Base-by-base conservation (phyloP, 2,888 invertebrate species). In the Pilophorus perplexus region DNA sequence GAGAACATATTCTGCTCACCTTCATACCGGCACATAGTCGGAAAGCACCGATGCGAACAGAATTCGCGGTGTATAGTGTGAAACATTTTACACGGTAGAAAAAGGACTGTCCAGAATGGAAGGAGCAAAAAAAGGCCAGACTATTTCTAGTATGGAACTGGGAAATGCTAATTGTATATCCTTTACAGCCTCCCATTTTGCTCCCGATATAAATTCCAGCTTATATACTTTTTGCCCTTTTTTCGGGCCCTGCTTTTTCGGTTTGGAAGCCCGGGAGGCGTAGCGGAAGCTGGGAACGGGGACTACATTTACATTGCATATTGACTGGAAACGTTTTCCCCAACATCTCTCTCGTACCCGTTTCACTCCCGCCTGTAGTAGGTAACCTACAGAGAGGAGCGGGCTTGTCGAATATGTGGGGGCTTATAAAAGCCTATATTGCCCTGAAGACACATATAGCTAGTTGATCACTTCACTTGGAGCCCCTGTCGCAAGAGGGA, bases 261-360 rank as follows among this genome's bases (percentile, higher is more conserved):
- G 23, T 46, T 46, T 23, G n/a, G 46, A 25, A 46, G 46, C 46
- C 46, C 46, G 25, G 46, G 25, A 46, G 25, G 46, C 46, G 46
- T 46, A 46, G 25, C 46, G 46, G 46, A 46, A 46, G 46, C 25
- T 46, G 46, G 46, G 25, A 23, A 46, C 22, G 46, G 46, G 46
- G 46, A 46, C 46, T 46, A 46, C 46, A 46, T 46, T 46, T 46
- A 46, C 46, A 46, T 46, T 46, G 46, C 46, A 46, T 46, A 46
- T 46, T 46, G 46, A 46, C 46, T 46, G 46, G 46, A 46, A 46
- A 46, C 46, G 46, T 46, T 46, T 46, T 25, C 46, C 23, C 46
- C 46, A 23, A 14, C 23, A 22, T 4, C 23, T 14, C 46, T 23
- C 18, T 16, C n/a, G 20, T 14, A 22, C 46, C 16, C 42, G 16